Evolutionary conservation across 2,888 invertebrate genomes (phyloP).

Genomic region (Isoperla grammatica): DNA sequence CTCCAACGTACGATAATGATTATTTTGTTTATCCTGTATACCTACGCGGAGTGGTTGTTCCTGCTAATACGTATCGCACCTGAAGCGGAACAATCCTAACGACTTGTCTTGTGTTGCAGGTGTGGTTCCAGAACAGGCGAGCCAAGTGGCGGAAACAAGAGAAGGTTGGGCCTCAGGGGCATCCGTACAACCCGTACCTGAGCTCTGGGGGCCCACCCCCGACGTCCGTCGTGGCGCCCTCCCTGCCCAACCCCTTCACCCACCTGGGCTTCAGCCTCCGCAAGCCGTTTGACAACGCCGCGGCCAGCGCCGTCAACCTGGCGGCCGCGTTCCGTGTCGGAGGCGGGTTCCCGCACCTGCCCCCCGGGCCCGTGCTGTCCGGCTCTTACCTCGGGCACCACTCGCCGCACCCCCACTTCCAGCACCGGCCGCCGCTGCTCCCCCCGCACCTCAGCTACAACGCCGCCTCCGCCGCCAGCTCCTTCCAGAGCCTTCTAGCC

Average conservation of each 20-base stretch:
- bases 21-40: conserved; percentile 4
- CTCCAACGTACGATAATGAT: background rate
- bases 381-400: conserved; percentile 55
- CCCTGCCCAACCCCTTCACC: conserved; percentile 75
- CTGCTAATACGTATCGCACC: background rate
- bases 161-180: conserved; percentile 85
- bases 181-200: conserved; percentile 83
- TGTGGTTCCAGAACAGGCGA: conserved; percentile 89
- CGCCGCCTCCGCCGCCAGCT: conserved; percentile 45
- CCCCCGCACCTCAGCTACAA: conserved; percentile 52
- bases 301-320: conserved; percentile 45
- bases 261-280: conserved; percentile 70
- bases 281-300: conserved; percentile 59
- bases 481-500: conserved; percentile 81
- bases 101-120: conserved; percentile 54
- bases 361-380: conserved; percentile 49
- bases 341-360: conserved; percentile 51
- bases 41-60: background rate
- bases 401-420: conserved; percentile 39
- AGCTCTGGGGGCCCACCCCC: conserved; percentile 52
- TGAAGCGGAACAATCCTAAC: conserved; percentile 1
- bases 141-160: conserved; percentile 93
- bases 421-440: conserved; percentile 56
- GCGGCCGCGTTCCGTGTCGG: conserved; percentile 61
- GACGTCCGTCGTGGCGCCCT: conserved; percentile 61